Percentiles rank a stretch among this genome's conserved stretches.
Evolutionary conservation across 1,140 invertebrate species (phyloP).

Genomic region (Orius laevigatus): DNA sequence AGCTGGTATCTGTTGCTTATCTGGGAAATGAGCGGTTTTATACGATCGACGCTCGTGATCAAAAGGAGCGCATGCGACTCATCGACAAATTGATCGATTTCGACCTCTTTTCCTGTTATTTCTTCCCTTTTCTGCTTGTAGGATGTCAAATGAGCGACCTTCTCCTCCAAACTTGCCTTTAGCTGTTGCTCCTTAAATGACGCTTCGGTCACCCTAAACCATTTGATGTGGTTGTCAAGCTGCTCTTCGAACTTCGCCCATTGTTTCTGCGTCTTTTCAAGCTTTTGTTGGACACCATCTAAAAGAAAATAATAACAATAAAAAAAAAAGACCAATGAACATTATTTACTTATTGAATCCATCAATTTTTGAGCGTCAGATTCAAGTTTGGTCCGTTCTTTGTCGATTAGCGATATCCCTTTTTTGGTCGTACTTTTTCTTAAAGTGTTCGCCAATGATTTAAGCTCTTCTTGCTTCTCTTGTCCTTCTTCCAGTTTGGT

Average conservation of each 20-base stretch:
- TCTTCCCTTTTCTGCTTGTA: constrained; percentile 57
- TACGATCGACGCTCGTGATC: constrained; percentile 62
- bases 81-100: constrained; percentile 79
- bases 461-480: constrained; percentile 51
- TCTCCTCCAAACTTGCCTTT: constrained; percentile 63
- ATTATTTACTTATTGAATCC: constrained; percentile 3
- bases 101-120: constrained; percentile 56
- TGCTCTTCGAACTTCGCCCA: constrained; percentile 79
- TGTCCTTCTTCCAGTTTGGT: constrained; percentile 50
- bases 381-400: constrained; percentile 56
- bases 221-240: constrained; percentile 60
- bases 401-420: constrained; percentile 51
- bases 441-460: constrained; percentile 46
- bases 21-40: constrained; percentile 77
- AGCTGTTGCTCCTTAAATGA: constrained; percentile 71
- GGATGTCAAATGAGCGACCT: constrained; percentile 53
- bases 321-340: constrained; percentile 10
- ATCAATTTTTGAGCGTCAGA: constrained; percentile 18
- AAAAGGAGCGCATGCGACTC: constrained; percentile 73
- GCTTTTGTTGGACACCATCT: constrained; percentile 44
- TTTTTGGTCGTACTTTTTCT: constrained; percentile 66
- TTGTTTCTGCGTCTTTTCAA: constrained; percentile 54
- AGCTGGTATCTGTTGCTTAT: constrained; percentile 78
- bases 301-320: constrained; percentile 13
- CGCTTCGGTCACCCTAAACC: constrained; percentile 69